Conservation (phyloP, 2,797 vertebrate genomes). For the Catamblyrhynchus diadema region DNA sequence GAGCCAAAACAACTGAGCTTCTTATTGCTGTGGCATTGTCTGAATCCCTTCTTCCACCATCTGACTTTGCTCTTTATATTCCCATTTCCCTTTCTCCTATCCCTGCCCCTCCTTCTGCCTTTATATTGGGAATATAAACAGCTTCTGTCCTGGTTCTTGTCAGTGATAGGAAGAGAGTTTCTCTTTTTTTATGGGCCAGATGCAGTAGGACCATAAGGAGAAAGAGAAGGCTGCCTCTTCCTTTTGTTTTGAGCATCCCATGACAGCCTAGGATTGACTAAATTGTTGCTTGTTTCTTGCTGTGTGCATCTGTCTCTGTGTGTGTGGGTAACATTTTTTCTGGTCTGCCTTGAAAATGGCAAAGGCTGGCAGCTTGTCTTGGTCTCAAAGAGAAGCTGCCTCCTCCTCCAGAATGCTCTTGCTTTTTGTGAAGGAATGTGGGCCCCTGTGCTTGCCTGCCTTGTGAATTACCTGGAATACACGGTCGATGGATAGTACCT, state of each 20-base stretch:
- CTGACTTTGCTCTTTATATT: neutral
- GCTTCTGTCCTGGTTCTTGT: neutral
- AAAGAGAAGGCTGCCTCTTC: neutral
- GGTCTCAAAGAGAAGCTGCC: neutral
- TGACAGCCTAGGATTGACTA: neutral
- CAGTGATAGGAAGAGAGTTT: neutral
- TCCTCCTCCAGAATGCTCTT: neutral
- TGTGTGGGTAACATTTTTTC: neutral
- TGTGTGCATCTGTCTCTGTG: neutral
- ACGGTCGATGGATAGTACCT: neutral
- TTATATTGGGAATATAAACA: neutral
- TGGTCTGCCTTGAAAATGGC: neutral
- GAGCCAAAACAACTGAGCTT: neutral
- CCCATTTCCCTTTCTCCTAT: neutral
- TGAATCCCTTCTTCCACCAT: neutral
- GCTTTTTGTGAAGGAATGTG: neutral
- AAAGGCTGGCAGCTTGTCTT: slow-evolving; percentile 20
- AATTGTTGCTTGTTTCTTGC: neutral
- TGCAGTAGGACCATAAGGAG: neutral
- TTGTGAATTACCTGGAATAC: slow-evolving; percentile 6
- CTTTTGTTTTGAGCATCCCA: neutral
- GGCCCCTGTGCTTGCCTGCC: neutral
- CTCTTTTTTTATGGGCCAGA: neutral
- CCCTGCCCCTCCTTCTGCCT: neutral
- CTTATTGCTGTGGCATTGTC: neutral